These are phyloP conservation scores for Leptopilina drosophilae DNA, from an alignment of 2,888 invertebrate genomes.

Conservation along the genomic window DNA sequence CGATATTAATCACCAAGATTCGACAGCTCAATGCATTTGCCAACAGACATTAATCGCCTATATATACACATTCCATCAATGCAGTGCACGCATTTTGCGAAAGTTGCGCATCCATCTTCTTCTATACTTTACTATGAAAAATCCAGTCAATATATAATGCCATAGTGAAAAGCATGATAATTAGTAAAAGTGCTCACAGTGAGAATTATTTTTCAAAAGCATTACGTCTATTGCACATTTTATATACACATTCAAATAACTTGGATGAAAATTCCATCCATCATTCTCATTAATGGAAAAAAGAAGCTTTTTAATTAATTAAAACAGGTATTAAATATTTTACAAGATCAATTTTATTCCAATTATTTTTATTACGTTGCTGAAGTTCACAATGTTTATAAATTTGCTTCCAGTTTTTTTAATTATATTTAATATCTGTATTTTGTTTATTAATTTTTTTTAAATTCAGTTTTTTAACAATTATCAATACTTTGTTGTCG, in stretches of 20 bases:
- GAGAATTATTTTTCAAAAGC: constrained; percentile 3
- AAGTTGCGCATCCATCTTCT: constrained; percentile 19
- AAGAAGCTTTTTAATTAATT: not conserved
- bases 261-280: constrained; percentile 3
- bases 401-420: no score
- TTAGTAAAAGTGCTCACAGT: constrained; percentile 9
- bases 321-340: not conserved
- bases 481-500: no score
- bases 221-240: not conserved
- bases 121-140: not conserved
- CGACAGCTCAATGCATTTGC: constrained; percentile 37
- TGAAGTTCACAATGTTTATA: no score
- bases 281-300: not conserved
- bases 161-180: constrained; percentile 23
- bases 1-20: constrained; percentile 41
- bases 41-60: constrained; percentile 26
- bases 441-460: no score
- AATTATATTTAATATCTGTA: no score
- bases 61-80: constrained; percentile 21
- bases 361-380: not conserved
- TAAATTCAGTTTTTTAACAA: no score
- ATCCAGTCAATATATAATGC: not conserved
- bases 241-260: not conserved
- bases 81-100: constrained; percentile 33
- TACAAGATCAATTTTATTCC: not conserved